phyloP scores from a whole-genome alignment of 2,113 vertebrate species.

The Circaetus cinerascens region DNA sequence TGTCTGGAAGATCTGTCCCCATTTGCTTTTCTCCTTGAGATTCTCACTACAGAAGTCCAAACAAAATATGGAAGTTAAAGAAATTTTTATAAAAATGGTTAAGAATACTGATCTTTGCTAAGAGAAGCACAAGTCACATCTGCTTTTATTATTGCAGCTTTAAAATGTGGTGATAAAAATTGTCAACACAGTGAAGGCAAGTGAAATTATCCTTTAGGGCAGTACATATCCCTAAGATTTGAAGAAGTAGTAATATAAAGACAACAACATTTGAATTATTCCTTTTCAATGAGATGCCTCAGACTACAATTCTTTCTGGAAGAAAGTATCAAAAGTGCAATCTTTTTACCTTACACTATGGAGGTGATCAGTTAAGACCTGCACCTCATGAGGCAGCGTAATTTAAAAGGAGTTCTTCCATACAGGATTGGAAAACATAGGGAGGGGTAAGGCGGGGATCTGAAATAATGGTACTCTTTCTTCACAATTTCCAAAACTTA shows the following conservation, averaged over 20 bases:
- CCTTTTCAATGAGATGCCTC: neutral
- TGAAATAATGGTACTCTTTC: neutral
- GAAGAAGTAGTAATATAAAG: neutral
- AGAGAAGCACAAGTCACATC: neutral
- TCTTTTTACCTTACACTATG: neutral
- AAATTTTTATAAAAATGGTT: neutral
- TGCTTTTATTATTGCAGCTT: neutral
- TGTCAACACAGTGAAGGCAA: neutral
- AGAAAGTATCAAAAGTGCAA: neutral
- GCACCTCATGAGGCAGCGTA: neutral
- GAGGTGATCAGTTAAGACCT: neutral
- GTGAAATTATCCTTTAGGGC: neutral
- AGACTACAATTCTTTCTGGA: neutral
- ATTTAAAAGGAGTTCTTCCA: neutral
- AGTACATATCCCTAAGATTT: neutral
- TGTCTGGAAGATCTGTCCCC: neutral
- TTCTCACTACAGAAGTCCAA: neutral
- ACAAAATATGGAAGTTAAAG: neutral
- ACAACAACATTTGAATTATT: neutral
- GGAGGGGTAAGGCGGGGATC: neutral
- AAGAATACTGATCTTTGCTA: neutral
- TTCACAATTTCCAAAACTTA: neutral
- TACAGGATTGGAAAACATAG: neutral
- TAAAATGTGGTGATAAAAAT: neutral
- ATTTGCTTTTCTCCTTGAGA: neutral